Base-by-base conservation (phyloP, 2,113 vertebrate species). In the Poicephalus meyeri region DNA sequence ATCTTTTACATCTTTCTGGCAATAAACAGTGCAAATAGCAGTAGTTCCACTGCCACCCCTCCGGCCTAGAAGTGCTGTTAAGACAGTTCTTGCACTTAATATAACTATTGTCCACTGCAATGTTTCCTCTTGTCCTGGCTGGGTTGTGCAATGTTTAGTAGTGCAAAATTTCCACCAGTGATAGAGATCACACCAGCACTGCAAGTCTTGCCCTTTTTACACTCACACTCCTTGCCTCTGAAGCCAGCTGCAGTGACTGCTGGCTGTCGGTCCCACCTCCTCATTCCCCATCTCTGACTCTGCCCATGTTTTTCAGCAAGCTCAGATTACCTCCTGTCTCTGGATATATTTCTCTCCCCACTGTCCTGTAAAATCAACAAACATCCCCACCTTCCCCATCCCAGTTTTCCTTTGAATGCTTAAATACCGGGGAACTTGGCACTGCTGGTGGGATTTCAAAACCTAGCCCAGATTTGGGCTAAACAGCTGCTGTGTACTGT, bases 21-120 rank as follows among this genome's bases (percentile, higher is more conserved):
- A 86, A 94, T 77, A 92, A 96, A 89, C 44, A 73, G 77, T 46
- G 46, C 83, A 96, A 96, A 92, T 90, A 90, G 80, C 60, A 37
- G 83, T 76, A 80, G 49, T 84, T 78, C 50, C 71, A 83, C 46
- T 88, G n/a, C 66, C 18, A 14, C 58, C 21, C 55, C 33, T 47
- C 55, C 64, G 42, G 42, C 29, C 49, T 84, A 33, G 26, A 66
- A 50, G 46, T 35, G 20, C n/a, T 64, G 71, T 60, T 69, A 44
- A 86, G 68, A 72, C 52, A 60, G 37, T 80, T 49, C 21, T 92
- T 80, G 50, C 55, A n/a, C 69, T 93, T 86, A 63, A 70, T 72
- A 42, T 28, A 76, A 95, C 80, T 80, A 58, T 41, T 68, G 63
- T 42, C 35, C 35, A 55, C 42, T 58, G 25, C n/a, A 72, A 37